Conservation (phyloP, 2,797 vertebrate genomes). For the Gobionotothen gibberifrons region DNA sequence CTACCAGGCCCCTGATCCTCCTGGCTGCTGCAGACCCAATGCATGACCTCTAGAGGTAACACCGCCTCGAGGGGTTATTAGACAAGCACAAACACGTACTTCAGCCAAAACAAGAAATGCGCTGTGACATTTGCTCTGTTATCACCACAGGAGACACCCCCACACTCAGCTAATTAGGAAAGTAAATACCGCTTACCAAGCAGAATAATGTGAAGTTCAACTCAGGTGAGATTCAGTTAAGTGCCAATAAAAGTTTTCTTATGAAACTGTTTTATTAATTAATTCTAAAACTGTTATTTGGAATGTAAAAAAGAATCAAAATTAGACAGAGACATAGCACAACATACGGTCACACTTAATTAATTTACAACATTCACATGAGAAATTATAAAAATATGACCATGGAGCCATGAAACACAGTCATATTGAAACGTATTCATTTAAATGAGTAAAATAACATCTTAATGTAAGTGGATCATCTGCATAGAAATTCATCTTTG, state of each 20-base stretch:
- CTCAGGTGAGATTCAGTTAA: conserved; percentile 34
- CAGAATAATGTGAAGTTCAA: conserved; percentile 42
- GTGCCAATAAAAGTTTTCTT: conserved; percentile 11
- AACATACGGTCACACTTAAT: conserved; percentile 7
- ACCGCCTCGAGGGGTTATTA: conserved; percentile 61
- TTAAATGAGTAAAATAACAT: neutral
- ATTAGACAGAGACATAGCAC: neutral
- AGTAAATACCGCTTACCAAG: conserved; percentile 34
- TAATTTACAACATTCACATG: neutral
- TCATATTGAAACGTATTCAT: neutral
- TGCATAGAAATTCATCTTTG: neutral
- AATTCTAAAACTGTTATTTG: neutral
- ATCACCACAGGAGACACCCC: conserved; percentile 60
- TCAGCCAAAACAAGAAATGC: conserved; percentile 53
- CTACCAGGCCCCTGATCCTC: conserved; percentile 68
- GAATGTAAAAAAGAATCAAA: too few relatives aligned
- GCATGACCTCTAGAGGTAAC: conserved; percentile 70
- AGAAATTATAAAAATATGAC: neutral
- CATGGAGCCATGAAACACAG: neutral
- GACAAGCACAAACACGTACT: conserved; percentile 63
- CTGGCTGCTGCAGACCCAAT: conserved; percentile 53
- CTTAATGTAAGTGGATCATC: neutral
- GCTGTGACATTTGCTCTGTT: conserved; percentile 63
- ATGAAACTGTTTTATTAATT: conserved; percentile 16
- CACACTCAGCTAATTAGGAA: conserved; percentile 68